These are phyloP conservation scores for Selenia dentaria DNA, from an alignment of 2,888 invertebrate genomes.

Conservation along the genomic window DNA sequence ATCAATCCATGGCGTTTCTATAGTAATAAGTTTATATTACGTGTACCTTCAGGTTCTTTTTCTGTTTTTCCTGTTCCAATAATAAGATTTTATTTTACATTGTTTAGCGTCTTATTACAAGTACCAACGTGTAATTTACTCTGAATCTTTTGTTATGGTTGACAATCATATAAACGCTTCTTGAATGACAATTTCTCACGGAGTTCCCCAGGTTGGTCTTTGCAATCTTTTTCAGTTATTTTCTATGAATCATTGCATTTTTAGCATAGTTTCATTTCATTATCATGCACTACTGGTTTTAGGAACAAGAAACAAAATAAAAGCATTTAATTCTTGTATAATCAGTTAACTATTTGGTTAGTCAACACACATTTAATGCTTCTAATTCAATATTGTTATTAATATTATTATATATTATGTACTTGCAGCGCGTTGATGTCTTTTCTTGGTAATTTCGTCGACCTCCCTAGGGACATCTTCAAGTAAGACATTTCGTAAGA, in stretches of 20 bases:
- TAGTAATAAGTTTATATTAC: no score
- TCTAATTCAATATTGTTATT: no score
- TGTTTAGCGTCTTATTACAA: conserved; percentile 1
- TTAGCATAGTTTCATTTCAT: conserved; percentile 15
- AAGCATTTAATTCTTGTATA: no score
- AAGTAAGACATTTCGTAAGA: no score
- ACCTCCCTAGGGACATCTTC: not conserved
- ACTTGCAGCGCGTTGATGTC: conserved; percentile 29
- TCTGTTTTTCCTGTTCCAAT: conserved; percentile 6
- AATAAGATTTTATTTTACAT: conserved; percentile 1
- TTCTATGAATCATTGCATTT: conserved; percentile 37
- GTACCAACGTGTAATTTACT: conserved; percentile 13
- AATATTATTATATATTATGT: no score
- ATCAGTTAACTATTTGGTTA: no score
- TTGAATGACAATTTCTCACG: conserved; percentile 64
- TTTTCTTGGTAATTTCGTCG: conserved; percentile 7
- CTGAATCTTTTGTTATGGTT: conserved; percentile 29
- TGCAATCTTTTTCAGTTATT: conserved; percentile 30
- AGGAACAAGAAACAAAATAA: no score
- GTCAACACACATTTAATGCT: no score
- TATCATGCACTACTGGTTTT: no score
- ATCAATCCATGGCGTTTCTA: no score
- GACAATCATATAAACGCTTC: conserved; percentile 37
- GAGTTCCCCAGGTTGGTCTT: conserved; percentile 59
- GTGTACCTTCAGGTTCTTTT: not conserved